Conservation (phyloP, 2,888 invertebrate species). For the Papilio demoleus region DNA sequence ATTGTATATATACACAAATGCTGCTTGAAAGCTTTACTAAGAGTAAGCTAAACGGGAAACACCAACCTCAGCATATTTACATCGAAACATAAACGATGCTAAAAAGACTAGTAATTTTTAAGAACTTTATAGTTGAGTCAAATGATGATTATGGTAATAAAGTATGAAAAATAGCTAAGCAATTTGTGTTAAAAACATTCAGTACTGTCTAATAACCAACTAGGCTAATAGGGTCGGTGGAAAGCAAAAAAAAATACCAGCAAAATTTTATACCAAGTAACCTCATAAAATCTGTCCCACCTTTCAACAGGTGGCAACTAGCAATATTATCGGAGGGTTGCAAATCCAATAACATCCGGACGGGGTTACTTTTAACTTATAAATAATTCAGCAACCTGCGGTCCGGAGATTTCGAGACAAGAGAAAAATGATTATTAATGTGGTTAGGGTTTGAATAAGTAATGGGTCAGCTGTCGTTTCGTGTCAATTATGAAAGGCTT, state of each 20-base stretch:
- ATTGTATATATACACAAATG: too few species aligned
- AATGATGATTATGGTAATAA: not conserved
- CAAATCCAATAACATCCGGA: slow-evolving; percentile 44
- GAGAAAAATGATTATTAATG: slow-evolving; percentile 18
- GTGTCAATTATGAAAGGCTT: slow-evolving; percentile 6
- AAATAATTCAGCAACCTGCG: slow-evolving; percentile 36
- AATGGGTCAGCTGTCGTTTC: slow-evolving; percentile 21
- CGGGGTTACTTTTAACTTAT: slow-evolving; percentile 36
- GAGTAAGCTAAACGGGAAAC: too few species aligned
- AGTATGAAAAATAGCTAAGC: not conserved
- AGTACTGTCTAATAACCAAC: not conserved
- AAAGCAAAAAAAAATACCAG: slow-evolving; percentile 14
- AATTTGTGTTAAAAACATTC: not conserved
- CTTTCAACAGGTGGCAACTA: slow-evolving; percentile 47
- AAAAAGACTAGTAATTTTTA: too few species aligned
- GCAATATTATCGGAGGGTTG: slow-evolving; percentile 44
- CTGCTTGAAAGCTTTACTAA: too few species aligned
- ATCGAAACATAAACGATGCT: too few species aligned
- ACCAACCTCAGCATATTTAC: too few species aligned
- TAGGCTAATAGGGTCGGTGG: not conserved
- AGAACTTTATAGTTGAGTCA: too few species aligned
- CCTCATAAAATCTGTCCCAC: slow-evolving; percentile 44
- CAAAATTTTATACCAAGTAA: slow-evolving; percentile 36
- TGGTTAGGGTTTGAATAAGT: slow-evolving; percentile 13
- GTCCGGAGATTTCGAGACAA: slow-evolving; percentile 30